These are phyloP conservation scores for Amphimedon queenslandica DNA, from an alignment of 37 sponge, comb jelly and placozoan genomes.

Conservation along the genomic window DNA sequence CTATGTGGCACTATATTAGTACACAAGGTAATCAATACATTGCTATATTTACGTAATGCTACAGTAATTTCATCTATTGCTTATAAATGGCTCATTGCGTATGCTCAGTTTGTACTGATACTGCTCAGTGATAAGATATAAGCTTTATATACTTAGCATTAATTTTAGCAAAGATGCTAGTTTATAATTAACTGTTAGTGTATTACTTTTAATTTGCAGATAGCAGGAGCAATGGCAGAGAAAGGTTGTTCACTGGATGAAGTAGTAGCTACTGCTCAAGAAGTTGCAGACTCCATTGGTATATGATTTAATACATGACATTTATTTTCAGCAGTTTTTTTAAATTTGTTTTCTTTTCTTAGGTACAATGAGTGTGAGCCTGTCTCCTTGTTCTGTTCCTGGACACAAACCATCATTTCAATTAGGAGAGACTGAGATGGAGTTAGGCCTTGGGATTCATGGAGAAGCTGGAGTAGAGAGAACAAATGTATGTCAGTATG, in stretches of 20 bases:
- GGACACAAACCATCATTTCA: conserved; percentile 76
- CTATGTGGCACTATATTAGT: conserved; percentile 85
- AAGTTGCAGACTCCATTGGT: conserved; percentile 54
- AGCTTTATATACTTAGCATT: too few relatives aligned
- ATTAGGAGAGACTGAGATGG: conserved; percentile 79
- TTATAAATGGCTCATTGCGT: too few relatives aligned
- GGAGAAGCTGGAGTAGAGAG: conserved; percentile 90
- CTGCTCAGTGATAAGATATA: too few relatives aligned
- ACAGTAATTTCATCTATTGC: too few relatives aligned
- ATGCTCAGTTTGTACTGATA: too few relatives aligned
- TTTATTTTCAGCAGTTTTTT: too few relatives aligned
- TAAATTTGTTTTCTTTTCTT: too few relatives aligned
- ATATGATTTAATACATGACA: too few relatives aligned
- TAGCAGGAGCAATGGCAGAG: conserved; percentile 93
- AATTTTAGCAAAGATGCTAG: too few relatives aligned
- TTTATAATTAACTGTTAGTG: too few relatives aligned
- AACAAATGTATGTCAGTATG: neutral
- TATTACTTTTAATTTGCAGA: conserved; percentile 14
- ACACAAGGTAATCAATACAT: conserved; percentile 85
- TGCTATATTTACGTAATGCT: too few relatives aligned
- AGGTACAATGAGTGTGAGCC: conserved; percentile 89
- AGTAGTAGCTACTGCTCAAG: conserved; percentile 47
- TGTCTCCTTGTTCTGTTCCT: conserved; percentile 89
- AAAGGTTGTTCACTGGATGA: conserved; percentile 67
- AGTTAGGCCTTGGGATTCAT: conserved; percentile 94